A percentile compares a stretch with the other conserved stretches of the same genome.
These are phyloP conservation scores for Amphibalanus amphitrite DNA, from an alignment of 1,140 invertebrate genomes.

Conservation along the genomic window DNA sequence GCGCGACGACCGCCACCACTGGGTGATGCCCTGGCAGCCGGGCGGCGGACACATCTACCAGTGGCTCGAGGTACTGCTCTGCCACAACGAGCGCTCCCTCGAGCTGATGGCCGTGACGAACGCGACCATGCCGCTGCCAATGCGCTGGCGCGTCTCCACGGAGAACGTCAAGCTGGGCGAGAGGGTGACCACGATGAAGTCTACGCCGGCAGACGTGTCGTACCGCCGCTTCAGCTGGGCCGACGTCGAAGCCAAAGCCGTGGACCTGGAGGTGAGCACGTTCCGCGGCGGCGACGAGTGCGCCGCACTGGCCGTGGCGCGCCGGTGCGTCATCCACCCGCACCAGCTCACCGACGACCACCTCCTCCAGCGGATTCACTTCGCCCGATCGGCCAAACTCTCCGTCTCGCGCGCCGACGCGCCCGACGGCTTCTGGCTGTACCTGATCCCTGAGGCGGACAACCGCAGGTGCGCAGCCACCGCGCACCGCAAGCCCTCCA, in stretches of 20 bases:
- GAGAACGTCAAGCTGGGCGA: neutral
- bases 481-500: too few relatives aligned
- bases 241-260: too few relatives aligned
- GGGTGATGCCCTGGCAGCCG: neutral
- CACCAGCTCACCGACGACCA: neutral
- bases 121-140: neutral
- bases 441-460: neutral
- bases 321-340: neutral
- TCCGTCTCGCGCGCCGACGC: neutral
- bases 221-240: neutral
- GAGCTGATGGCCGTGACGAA: neutral
- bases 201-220: neutral
- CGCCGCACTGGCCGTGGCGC: neutral
- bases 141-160: neutral
- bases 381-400: neutral
- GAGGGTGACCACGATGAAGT: neutral
- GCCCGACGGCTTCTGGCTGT: neutral
- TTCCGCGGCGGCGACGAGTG: neutral
- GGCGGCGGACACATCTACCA: neutral
- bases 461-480: neutral
- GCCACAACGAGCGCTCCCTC: neutral
- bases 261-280: neutral
- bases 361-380: neutral
- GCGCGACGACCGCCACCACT: neutral
- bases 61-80: neutral